Evolutionary conservation across 2,113 vertebrate genomes (phyloP).

Genomic region (Boulengeromyrus knoepffleri): DNA sequence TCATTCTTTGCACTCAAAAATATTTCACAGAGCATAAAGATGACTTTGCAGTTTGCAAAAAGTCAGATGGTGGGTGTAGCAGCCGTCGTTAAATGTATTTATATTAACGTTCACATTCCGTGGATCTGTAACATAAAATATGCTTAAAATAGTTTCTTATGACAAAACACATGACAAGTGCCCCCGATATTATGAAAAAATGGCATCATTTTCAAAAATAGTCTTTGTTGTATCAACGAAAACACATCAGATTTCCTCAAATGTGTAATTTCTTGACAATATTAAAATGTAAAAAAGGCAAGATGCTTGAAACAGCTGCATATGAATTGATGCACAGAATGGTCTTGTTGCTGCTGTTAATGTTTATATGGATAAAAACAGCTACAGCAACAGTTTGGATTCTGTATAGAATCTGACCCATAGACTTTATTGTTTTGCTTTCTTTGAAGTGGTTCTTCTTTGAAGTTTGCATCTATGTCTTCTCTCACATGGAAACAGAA

Average conservation of each 20-base stretch:
- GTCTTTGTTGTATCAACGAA: not conserved
- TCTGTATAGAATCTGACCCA: not conserved
- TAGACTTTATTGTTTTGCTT: not conserved
- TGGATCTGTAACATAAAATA: not conserved
- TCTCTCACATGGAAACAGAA: not conserved
- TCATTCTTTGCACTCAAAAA: not conserved
- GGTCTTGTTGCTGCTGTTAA: not conserved
- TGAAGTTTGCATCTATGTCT: not conserved
- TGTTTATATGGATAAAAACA: not conserved
- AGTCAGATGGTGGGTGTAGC: not conserved
- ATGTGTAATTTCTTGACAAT: not conserved
- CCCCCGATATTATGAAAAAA: not conserved
- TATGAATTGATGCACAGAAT: not conserved
- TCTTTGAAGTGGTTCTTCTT: not conserved
- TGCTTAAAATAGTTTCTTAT: not conserved
- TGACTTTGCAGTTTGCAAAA: not conserved
- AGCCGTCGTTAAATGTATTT: not conserved
- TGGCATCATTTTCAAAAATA: not conserved
- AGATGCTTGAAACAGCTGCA: not conserved
- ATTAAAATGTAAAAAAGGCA: not conserved
- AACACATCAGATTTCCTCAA: not conserved
- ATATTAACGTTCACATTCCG: not conserved
- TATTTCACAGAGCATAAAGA: not conserved
- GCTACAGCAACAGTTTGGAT: not conserved
- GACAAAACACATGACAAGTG: not conserved